These are phyloP conservation scores for Drosophila carrolli DNA, from an alignment of 1,140 invertebrate genomes.

Conservation along the genomic window DNA sequence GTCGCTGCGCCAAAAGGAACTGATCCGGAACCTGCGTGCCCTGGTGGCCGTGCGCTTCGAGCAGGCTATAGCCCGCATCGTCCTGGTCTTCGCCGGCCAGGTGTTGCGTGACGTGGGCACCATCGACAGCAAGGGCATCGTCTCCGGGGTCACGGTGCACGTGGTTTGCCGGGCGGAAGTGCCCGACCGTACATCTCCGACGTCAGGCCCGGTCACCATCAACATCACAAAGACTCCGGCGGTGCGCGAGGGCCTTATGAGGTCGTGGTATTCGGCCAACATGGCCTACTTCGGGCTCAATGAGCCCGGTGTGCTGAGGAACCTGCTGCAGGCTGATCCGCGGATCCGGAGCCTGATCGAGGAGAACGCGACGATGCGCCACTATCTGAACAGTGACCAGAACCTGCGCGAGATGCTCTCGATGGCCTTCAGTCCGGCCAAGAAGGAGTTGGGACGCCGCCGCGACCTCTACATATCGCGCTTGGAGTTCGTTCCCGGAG, in stretches of 20 bases:
- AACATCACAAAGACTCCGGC: too few relatives aligned
- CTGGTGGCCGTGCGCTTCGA: constrained; percentile 65
- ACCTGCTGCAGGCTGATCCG: constrained; percentile 29
- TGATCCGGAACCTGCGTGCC: constrained; percentile 53
- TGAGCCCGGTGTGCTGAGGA: constrained; percentile 24
- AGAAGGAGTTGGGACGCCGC: constrained; percentile 45
- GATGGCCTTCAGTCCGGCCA: constrained; percentile 42
- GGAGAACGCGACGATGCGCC: constrained; percentile 32
- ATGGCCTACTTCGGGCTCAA: constrained; percentile 13
- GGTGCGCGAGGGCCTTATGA: neutral
- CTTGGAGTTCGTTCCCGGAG: constrained; percentile 53
- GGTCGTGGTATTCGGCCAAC: neutral
- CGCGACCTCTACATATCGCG: constrained; percentile 54
- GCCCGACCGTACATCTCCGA: too few relatives aligned
- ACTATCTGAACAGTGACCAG: constrained; percentile 55
- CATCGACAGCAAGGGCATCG: constrained; percentile 60
- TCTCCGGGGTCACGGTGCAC: constrained; percentile 58
- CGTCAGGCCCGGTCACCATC: neutral
- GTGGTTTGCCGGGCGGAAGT: constrained; percentile 39
- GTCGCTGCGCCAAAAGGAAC: constrained; percentile 57
- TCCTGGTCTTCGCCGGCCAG: constrained; percentile 60
- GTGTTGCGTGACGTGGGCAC: constrained; percentile 57
- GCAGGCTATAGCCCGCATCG: constrained; percentile 31
- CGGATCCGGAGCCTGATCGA: constrained; percentile 38
- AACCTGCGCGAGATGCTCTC: constrained; percentile 51